Conservation (phyloP, 1,140 invertebrate species). For the Daktulosphaira vitifoliae region DNA sequence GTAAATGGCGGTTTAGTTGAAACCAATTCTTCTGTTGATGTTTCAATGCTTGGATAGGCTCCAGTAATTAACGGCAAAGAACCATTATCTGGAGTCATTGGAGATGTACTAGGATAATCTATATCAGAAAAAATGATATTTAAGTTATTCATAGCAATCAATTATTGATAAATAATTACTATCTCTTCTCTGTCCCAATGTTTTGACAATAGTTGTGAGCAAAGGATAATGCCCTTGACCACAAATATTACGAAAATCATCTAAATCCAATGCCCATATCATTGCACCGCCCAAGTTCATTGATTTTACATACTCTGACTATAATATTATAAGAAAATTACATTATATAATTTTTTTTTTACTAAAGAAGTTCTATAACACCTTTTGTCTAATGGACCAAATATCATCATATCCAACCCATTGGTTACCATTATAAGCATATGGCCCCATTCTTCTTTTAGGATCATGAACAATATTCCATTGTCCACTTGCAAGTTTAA, state of each 20-base stretch:
- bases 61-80: too few species aligned
- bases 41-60: too few species aligned
- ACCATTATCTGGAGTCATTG: too few species aligned
- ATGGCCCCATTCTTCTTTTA: conserved; percentile 69
- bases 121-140: too few species aligned
- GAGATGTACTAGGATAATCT: too few species aligned
- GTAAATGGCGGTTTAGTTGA: too few species aligned
- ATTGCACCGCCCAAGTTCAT: conserved; percentile 75
- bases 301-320: conserved; percentile 60
- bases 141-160: too few species aligned
- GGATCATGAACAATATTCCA: conserved; percentile 74
- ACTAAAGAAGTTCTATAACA: conserved; percentile 21
- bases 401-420: conserved; percentile 84
- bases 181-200: conserved; percentile 1
- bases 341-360: too few species aligned
- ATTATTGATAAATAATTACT: not conserved
- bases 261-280: conserved; percentile 74
- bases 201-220: conserved; percentile 58
- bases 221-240: conserved; percentile 66
- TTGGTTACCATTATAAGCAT: conserved; percentile 73
- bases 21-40: too few species aligned
- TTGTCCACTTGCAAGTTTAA: conserved; percentile 60
- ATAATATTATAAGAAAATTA: conserved; percentile 16
- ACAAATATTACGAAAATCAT: conserved; percentile 53
- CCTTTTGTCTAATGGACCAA: conserved; percentile 66